These are phyloP conservation scores for Trogon melanurus DNA, from an alignment of 2,113 vertebrate species.

Conservation along the genomic window DNA sequence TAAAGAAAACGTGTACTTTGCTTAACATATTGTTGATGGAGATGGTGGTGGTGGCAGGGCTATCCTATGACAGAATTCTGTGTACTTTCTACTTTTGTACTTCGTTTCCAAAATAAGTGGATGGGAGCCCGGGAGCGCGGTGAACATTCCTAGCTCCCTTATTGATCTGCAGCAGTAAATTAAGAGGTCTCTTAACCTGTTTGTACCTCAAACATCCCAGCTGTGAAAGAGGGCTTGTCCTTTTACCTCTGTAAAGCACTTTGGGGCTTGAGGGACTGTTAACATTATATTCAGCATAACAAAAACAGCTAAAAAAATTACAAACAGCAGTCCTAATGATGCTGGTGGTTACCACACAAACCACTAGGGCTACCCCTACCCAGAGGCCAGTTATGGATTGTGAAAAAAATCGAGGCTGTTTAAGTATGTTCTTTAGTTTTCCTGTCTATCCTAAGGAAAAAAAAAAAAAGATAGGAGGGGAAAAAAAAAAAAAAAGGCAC, in stretches of 20 bases:
- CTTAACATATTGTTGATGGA: not conserved
- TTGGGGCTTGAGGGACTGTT: not conserved
- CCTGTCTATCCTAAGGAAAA: not conserved
- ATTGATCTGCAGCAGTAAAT: not conserved
- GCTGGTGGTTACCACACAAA: not conserved
- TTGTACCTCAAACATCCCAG: not conserved
- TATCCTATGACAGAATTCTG: not conserved
- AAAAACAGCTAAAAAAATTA: not conserved
- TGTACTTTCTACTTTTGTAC: not conserved
- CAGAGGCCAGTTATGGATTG: not conserved
- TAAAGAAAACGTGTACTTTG: not conserved
- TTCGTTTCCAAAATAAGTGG: not conserved
- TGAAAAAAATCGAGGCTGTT: not conserved
- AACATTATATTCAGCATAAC: not conserved
- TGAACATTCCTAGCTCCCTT: not conserved
- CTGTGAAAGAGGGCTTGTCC: not conserved
- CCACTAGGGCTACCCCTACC: accelerated
- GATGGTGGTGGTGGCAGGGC: not conserved
- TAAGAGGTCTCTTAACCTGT: not conserved
- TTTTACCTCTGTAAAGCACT: not conserved
- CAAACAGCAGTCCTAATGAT: not conserved
- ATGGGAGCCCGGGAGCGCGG: not conserved
- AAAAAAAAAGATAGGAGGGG: not conserved
- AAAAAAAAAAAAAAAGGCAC: not conserved
- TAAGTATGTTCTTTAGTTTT: not conserved